phyloP scores from a whole-genome alignment of 2,797 vertebrate genomes.

The Anomalospiza imberbis region DNA sequence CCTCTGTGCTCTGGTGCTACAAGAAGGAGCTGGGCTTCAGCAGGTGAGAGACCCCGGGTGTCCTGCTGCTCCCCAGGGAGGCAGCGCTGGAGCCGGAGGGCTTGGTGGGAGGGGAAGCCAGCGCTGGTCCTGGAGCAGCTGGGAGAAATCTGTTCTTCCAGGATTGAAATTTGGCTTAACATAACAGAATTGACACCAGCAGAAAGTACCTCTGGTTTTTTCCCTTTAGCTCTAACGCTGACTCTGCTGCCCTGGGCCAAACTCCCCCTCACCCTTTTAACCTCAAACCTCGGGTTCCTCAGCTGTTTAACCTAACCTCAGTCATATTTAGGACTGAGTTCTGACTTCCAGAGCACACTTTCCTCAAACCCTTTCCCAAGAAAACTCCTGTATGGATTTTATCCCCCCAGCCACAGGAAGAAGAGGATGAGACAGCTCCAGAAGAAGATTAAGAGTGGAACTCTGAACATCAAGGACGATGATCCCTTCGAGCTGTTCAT shows the following conservation, averaged over 20 bases:
- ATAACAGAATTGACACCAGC: rapidly evolving
- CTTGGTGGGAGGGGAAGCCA: neutral
- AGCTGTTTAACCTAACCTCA: neutral
- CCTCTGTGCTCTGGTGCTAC: conserved; percentile 97
- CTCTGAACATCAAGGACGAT: conserved; percentile 89
- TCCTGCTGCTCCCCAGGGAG: neutral
- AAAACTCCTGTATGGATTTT: neutral
- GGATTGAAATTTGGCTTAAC: neutral
- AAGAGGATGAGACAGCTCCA: conserved; percentile 97
- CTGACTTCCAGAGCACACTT: neutral
- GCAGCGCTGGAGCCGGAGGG: rapidly evolving
- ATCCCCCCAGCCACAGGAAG: conserved; percentile 85
- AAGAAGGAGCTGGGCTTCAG: conserved; percentile 97
- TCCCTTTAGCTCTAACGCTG: neutral
- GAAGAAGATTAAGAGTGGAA: conserved; percentile 95
- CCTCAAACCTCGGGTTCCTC: neutral
- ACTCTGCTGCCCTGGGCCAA: neutral
- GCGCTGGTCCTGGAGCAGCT: neutral
- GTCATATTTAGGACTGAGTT: neutral
- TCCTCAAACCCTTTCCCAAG: neutral
- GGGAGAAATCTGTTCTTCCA: neutral
- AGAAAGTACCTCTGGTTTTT: neutral
- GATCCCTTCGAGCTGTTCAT: conserved; percentile 96
- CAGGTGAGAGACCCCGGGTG: conserved; percentile 77
- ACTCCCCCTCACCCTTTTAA: neutral